These are phyloP conservation scores for Camponotus vicinus DNA, from an alignment of 1,140 invertebrate species.

Conservation along the genomic window DNA sequence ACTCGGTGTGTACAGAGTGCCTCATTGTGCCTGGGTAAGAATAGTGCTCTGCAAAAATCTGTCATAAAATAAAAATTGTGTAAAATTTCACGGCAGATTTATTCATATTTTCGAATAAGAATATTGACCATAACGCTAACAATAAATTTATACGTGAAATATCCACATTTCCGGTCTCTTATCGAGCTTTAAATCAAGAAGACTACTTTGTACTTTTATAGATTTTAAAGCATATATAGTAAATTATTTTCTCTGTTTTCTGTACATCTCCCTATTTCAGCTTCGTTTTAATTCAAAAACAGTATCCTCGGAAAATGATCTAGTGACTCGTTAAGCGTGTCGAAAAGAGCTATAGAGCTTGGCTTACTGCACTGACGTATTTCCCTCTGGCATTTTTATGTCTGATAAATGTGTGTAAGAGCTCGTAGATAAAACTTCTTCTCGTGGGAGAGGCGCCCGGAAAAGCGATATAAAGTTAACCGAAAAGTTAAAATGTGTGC, in stretches of 20 bases:
- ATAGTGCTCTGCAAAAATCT: not conserved
- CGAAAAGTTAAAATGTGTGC: slow-evolving; percentile 58
- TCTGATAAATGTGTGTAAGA: slow-evolving; percentile 56
- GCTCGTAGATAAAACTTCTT: slow-evolving; percentile 60
- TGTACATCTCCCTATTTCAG: no score
- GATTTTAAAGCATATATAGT: not conserved
- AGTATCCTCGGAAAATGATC: slow-evolving; percentile 13
- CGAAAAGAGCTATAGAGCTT: slow-evolving; percentile 6
- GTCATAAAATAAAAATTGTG: slow-evolving; percentile 14
- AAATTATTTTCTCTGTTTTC: not conserved
- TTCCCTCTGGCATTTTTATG: slow-evolving; percentile 59
- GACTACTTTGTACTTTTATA: not conserved
- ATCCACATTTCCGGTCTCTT: not conserved
- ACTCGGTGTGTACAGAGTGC: not conserved
- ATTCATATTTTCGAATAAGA: not conserved
- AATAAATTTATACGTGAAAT: not conserved
- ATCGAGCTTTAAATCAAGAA: not conserved
- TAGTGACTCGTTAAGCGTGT: slow-evolving; percentile 31
- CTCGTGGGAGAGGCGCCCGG: slow-evolving; percentile 23
- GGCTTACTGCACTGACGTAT: slow-evolving; percentile 41
- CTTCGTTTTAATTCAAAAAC: slow-evolving; percentile 5
- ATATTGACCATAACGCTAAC: not conserved
- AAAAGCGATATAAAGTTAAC: slow-evolving; percentile 59
- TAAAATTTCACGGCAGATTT: slow-evolving; percentile 8
- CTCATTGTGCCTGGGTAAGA: not conserved